These are phyloP conservation scores for Ceratosolen solmsi DNA, from an alignment of 1,140 invertebrate species.

Conservation along the genomic window DNA sequence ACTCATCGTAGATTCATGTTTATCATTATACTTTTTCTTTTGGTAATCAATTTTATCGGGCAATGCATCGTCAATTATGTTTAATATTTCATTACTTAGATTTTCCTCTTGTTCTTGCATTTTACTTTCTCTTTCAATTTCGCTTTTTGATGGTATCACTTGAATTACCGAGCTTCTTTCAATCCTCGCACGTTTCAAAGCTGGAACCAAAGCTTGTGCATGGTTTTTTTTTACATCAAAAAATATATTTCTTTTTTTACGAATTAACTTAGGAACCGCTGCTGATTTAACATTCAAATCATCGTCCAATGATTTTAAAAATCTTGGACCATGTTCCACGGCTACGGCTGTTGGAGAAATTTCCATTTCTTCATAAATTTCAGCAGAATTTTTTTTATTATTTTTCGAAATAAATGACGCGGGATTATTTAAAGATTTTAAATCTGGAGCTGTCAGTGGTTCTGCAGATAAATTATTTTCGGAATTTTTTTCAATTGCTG, in stretches of 20 bases:
- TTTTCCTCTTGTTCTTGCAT: conserved; percentile 62
- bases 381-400: conserved; percentile 48
- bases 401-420: conserved; percentile 51
- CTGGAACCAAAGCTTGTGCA: neutral
- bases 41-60: conserved; percentile 52
- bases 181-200: neutral
- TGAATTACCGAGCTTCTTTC: conserved; percentile 61
- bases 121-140: conserved; percentile 57
- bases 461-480: neutral
- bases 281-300: neutral
- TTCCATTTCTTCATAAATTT: conserved; percentile 62
- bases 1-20: conserved; percentile 34
- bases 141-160: conserved; percentile 65
- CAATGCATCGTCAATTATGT: conserved; percentile 68
- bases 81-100: conserved; percentile 69
- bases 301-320: neutral
- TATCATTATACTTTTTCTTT: conserved; percentile 31
- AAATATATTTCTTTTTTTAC: conserved; percentile 28
- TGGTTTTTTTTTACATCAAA: conserved; percentile 1
- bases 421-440: neutral
- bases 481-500: neutral
- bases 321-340: conserved; percentile 74
- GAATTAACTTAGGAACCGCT: conserved; percentile 6
- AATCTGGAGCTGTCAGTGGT: neutral
- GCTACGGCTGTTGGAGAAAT: conserved; percentile 67